Percentiles rank a stretch among this genome's conserved stretches.
Conservation (phyloP, 2,797 vertebrate genomes). For the Phrynocephalus guinanensis region DNA sequence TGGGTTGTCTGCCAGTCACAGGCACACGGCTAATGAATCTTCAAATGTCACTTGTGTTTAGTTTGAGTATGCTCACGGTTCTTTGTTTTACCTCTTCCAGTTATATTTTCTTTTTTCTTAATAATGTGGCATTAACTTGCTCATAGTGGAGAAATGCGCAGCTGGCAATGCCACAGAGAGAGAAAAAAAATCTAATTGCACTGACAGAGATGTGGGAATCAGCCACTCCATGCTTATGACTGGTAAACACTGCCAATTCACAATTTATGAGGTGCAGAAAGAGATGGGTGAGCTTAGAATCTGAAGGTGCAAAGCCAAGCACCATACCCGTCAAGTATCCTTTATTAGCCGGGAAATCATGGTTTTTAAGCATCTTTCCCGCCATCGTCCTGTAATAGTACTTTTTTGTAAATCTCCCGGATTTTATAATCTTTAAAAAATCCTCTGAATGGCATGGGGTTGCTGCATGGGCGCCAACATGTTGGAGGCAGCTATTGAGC, state of each 20-base stretch:
- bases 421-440: too few species aligned
- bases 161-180: not conserved
- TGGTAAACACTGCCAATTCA: not conserved
- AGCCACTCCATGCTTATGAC: not conserved
- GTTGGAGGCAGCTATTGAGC: too few species aligned
- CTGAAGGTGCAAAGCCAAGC: not conserved
- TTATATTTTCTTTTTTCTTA: constrained; percentile 14
- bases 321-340: not conserved
- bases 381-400: too few species aligned
- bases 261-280: not conserved
- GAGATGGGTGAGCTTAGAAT: not conserved
- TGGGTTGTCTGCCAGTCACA: not conserved
- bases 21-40: constrained; percentile 1
- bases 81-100: constrained; percentile 8
- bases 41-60: constrained; percentile 4
- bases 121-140: constrained; percentile 16
- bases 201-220: not conserved
- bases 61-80: not conserved
- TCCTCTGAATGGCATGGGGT: too few species aligned
- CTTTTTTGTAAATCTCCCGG: too few species aligned
- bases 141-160: not conserved
- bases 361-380: too few species aligned
- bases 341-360: too few species aligned
- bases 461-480: too few species aligned
- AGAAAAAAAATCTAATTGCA: not conserved